A percentile compares a stretch with the other conserved stretches of the same genome.
These are phyloP conservation scores for Callionymus lyra DNA, from an alignment of 2,113 vertebrate genomes.

Conservation along the genomic window DNA sequence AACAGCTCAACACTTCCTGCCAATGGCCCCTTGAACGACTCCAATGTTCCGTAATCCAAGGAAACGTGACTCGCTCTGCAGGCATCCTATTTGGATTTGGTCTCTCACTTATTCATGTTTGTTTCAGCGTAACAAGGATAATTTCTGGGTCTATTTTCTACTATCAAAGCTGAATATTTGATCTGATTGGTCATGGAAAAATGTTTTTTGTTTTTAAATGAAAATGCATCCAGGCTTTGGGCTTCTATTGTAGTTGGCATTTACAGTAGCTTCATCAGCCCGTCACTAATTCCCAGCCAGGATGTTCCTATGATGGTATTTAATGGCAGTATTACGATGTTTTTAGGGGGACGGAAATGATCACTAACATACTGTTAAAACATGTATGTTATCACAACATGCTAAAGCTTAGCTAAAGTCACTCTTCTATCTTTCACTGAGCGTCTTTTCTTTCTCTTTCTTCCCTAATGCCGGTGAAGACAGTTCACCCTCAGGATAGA, in stretches of 20 bases:
- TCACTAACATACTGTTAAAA: too few species aligned
- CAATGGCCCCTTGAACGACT: slow-evolving; percentile 53
- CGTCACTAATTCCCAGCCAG: too few species aligned
- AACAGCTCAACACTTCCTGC: slow-evolving; percentile 47
- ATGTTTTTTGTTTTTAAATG: slow-evolving; percentile 45
- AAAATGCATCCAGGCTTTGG: slow-evolving; percentile 63
- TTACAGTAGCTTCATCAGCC: too few species aligned
- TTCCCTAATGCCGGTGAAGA: slow-evolving; percentile 54
- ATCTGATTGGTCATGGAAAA: slow-evolving; percentile 62
- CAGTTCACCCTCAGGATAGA: slow-evolving; percentile 58
- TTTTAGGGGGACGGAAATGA: slow-evolving; percentile 6
- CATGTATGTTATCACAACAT: slow-evolving; percentile 44
- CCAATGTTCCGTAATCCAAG: slow-evolving; percentile 64
- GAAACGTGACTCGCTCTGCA: slow-evolving; percentile 46
- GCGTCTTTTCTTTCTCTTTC: slow-evolving; percentile 39
- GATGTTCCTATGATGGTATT: too few species aligned
- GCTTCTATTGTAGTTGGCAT: slow-evolving; percentile 45
- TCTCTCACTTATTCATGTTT: slow-evolving; percentile 55
- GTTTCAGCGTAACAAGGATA: slow-evolving; percentile 57
- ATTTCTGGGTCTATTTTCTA: slow-evolving; percentile 60
- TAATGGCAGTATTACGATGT: too few species aligned
- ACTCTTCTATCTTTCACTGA: slow-evolving; percentile 44
- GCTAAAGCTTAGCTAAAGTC: slow-evolving; percentile 35
- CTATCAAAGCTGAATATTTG: slow-evolving; percentile 60
- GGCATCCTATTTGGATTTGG: slow-evolving; percentile 55